Percentiles rank a stretch among this genome's conserved stretches.
Evolutionary conservation across 2,113 vertebrate species (phyloP).

Genomic region (Nerophis ophidion): DNA sequence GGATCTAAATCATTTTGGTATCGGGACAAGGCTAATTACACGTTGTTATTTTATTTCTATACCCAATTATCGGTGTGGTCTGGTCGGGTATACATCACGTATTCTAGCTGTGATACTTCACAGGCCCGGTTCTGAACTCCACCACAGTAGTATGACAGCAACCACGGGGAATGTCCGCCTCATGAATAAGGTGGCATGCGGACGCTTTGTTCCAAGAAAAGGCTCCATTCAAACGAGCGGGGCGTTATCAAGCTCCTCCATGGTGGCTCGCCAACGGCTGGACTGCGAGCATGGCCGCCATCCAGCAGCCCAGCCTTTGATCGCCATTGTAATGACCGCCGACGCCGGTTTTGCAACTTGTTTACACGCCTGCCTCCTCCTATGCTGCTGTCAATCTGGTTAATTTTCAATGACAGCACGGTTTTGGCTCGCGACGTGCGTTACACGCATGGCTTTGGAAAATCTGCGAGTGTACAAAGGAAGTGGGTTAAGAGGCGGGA

Average conservation of each 20-base stretch:
- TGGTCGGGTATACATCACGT: too few relatives aligned
- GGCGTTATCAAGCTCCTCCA: slow-evolving; percentile 41
- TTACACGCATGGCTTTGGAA: slow-evolving; percentile 48
- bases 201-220: slow-evolving; percentile 30
- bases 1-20: too few relatives aligned
- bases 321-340: slow-evolving; percentile 25
- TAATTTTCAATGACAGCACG: slow-evolving; percentile 48
- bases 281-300: slow-evolving; percentile 27
- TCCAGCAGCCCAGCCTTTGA: slow-evolving; percentile 50
- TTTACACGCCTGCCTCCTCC: slow-evolving; percentile 43
- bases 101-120: slow-evolving; percentile 39
- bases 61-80: slow-evolving; percentile 1
- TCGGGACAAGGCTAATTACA: not conserved
- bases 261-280: slow-evolving; percentile 38
- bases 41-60: slow-evolving; percentile 4
- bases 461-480: slow-evolving; percentile 31
- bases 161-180: slow-evolving; percentile 46
- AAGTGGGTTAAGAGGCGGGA: slow-evolving; percentile 46
- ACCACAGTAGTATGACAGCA: slow-evolving; percentile 38
- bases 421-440: slow-evolving; percentile 41
- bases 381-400: slow-evolving; percentile 43
- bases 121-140: slow-evolving; percentile 44
- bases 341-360: slow-evolving; percentile 48
- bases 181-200: slow-evolving; percentile 40
- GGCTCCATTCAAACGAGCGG: slow-evolving; percentile 43